These are phyloP conservation scores for Falco concolor DNA, from an alignment of 2,797 vertebrate genomes.

Conservation along the genomic window DNA sequence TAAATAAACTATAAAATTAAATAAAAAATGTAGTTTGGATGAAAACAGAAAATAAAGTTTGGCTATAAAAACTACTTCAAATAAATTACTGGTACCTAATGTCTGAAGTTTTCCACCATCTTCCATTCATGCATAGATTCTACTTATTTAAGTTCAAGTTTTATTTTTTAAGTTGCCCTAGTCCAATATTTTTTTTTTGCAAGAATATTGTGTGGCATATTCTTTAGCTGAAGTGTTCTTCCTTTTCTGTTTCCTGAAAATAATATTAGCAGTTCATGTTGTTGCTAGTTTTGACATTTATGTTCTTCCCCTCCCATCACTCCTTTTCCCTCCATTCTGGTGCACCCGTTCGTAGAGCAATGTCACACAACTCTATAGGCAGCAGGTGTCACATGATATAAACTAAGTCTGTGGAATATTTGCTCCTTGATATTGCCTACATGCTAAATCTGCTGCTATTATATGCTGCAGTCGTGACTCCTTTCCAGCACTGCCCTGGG, in stretches of 20 bases:
- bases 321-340: neutral
- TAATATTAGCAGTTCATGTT: neutral
- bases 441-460: neutral
- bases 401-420: neutral
- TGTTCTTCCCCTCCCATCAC: neutral
- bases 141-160: neutral
- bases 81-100: neutral
- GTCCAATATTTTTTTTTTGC: neutral
- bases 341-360: neutral
- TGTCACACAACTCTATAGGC: neutral
- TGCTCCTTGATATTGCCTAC: neutral
- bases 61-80: neutral
- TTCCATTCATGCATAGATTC: neutral
- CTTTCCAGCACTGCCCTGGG: neutral
- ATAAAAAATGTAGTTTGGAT: neutral
- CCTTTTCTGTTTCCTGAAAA: neutral
- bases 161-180: neutral
- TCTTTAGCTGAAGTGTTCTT: neutral
- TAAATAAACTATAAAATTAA: no score
- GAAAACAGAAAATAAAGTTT: neutral
- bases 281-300: neutral
- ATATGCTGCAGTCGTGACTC: neutral
- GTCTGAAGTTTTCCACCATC: neutral
- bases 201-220: neutral
- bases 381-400: neutral